Evolutionary conservation across 2,113 vertebrate species (phyloP), one percentile per base, ranked within the genome.

Genomic region (Aix galericulata): DNA sequence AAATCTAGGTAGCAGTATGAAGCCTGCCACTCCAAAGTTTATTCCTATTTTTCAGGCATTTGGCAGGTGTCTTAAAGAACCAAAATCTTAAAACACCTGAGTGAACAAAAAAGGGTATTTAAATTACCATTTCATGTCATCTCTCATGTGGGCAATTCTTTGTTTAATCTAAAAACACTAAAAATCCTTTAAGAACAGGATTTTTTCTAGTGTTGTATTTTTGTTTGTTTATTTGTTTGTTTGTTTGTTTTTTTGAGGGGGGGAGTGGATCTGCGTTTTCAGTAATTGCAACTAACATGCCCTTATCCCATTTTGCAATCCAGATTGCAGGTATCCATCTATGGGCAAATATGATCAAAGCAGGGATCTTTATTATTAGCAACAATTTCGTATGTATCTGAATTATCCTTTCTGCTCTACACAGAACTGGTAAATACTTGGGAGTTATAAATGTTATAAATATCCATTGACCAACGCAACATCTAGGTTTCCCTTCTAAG

Each of bases 21-120:
- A 76, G 88, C 50, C 80, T 60, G 48, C 82, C 52, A 82, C 5
- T 77, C 62, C 68, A 55, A 52, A 42, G n/a, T 50, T 92, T 56
- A 75, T 59, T 82, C 44, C 1, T 73, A 52, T 31, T 86, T 86
- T 22, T 17, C 36, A 84, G 64, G 63, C 91, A 81, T 85, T 69
- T 89, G 86, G 88, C 36, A 85, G 82, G 60, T 79, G 72, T 85
- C 46, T 48, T 7, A 42, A 93, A 79, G 56, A 48, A 48, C 46
- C 20, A 48, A 22, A 48, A 76, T 71, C 79, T 89, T 58, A 85
- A 76, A 80, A 26, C 63, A 79, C 55, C 67, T 55, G 6, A 74
- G 50, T 69, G 87, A 96, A 93, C 23, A 66, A 66, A 93, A 72
- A 81, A 68, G 7, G 11, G 67, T 52, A 95, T 83, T 74, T 68